These are phyloP conservation scores for Aldabrachelys gigantea DNA, from an alignment of 2,113 vertebrate genomes.

Conservation along the genomic window DNA sequence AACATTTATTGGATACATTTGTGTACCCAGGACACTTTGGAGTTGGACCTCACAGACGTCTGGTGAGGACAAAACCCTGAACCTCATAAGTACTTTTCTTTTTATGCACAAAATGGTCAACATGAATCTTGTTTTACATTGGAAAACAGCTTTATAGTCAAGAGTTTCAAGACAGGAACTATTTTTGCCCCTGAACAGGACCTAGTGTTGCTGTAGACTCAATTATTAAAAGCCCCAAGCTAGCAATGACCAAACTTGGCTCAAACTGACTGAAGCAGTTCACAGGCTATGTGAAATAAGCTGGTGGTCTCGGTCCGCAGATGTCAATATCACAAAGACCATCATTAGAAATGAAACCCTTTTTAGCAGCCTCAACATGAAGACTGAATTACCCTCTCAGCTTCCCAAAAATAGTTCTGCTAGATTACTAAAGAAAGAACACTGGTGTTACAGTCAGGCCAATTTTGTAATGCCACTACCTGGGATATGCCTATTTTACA, in stretches of 20 bases:
- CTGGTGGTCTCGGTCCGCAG: neutral
- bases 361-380: neutral
- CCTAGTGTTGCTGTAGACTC: neutral
- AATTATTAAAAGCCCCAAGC: neutral
- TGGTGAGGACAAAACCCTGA: too few relatives aligned
- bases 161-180: neutral
- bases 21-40: too few relatives aligned
- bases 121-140: too few relatives aligned
- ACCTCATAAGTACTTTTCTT: too few relatives aligned
- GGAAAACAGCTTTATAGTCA: neutral
- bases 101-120: too few relatives aligned
- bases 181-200: neutral
- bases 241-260: neutral
- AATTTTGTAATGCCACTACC: fast-evolving
- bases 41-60: too few relatives aligned
- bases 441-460: neutral
- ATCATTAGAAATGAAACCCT: neutral
- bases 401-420: neutral
- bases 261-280: neutral
- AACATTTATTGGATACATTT: too few relatives aligned
- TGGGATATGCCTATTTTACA: fast-evolving
- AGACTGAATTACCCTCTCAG: neutral
- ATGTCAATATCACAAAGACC: neutral
- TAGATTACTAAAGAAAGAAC: neutral
- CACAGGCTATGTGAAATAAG: neutral